Evolutionary conservation across 2,113 vertebrate genomes (phyloP), one percentile per base, ranked within the genome.

Genomic region (Raja brachyura): DNA sequence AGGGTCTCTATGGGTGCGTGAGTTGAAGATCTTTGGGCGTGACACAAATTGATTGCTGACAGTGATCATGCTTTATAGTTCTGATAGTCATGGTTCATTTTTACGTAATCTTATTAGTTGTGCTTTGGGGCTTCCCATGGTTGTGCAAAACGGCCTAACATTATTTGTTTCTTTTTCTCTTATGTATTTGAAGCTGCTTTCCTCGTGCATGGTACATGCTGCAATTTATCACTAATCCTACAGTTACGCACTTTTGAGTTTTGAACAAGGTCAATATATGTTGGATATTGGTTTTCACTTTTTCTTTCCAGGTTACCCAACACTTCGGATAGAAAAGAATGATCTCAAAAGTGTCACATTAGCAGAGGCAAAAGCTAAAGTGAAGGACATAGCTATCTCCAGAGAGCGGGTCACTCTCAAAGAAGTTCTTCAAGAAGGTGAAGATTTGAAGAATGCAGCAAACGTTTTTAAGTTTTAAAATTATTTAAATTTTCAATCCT

Each of bases 241-340:
- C 4, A 73, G 22, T 39, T 92, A 54, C 73, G 25, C 20, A 70
- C 33, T 33, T 68, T 73, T 70, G 68, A 4, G 6, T 73, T 92
- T 48, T 92, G 68, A 73, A 13, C 73, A 16, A 68, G 66, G 0
- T 61, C 59, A 66, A 7, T 31, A 39, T 13, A 25, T 48, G 39
- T 73, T 95, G 95, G 95, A 95, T 97, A 95, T 97, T 97, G 96
- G 97, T 96, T 97, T 96, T 97, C 96, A 96, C 95, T 97, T 95
- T 96, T 97, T 96, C 95, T 95, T 96, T 95, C 94, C 97, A 99
- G 99, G 97, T 96, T 99, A 98, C 94, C 98, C 98, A 90, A 98
- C 98, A 0, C 96, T 99, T 85, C 96, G 98, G 93, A 99, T 99
- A 94, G 98, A 99, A 97, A 99, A 99, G 97, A 99, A 99, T 86